phyloP scores from a whole-genome alignment of 1,140 invertebrate genomes.

The Rhagoletis zephyria region DNA sequence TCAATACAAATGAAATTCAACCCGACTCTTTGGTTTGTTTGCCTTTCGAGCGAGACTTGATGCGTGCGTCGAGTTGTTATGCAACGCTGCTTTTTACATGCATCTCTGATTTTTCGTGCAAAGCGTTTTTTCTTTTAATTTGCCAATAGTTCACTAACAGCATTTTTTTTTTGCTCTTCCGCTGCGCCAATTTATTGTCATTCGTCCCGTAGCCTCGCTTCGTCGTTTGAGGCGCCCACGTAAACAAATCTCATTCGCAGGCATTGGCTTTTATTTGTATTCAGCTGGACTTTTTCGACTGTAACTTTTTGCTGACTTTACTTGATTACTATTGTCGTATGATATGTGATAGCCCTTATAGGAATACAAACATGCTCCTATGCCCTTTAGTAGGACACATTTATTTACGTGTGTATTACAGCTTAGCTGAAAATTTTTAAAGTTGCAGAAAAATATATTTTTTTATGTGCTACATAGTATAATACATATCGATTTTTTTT shows the following conservation, averaged over 20 bases:
- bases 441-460: too few relatives aligned
- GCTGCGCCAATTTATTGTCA: constrained; percentile 37
- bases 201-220: neutral
- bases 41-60: constrained; percentile 46
- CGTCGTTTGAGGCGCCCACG: too few relatives aligned
- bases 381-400: too few relatives aligned
- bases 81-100: neutral
- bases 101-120: constrained; percentile 24
- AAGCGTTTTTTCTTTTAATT: constrained; percentile 33
- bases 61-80: constrained; percentile 41
- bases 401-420: too few relatives aligned
- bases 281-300: neutral
- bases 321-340: constrained; percentile 18
- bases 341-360: neutral
- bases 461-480: too few relatives aligned
- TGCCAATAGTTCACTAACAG: constrained; percentile 46
- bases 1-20: constrained; percentile 4
- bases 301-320: constrained; percentile 3
- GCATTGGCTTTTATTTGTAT: neutral
- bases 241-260: constrained; percentile 24
- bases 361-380: too few relatives aligned
- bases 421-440: too few relatives aligned
- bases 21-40: constrained; percentile 30
- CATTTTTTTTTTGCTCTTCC: neutral
- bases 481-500: too few relatives aligned